These are phyloP conservation scores for Ptychodera flava DNA, from an alignment of 35 echinoderm and acorn worm genomes.

Conservation along the genomic window DNA sequence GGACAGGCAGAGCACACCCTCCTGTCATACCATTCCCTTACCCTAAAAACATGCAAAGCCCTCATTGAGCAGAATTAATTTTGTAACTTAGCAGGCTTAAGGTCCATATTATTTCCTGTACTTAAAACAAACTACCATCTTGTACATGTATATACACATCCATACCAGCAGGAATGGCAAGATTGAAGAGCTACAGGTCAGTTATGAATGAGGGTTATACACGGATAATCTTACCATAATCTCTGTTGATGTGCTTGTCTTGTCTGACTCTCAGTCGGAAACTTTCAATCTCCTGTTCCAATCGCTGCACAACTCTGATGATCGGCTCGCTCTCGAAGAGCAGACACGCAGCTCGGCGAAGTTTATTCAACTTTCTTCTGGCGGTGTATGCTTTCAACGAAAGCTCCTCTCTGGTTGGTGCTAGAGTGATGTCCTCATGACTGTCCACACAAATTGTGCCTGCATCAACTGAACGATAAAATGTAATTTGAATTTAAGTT, in stretches of 20 bases:
- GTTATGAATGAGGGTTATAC: no score
- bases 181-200: no score
- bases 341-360: conserved; percentile 62
- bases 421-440: conserved; percentile 26
- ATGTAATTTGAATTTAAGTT: background rate
- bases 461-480: conserved; percentile 62
- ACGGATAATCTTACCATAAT: conserved; percentile 92
- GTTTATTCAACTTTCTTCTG: conserved; percentile 52
- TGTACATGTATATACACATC: no score
- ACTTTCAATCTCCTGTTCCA: conserved; percentile 83
- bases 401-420: conserved; percentile 82
- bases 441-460: conserved; percentile 39
- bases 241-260: conserved; percentile 81
- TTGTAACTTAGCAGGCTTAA: no score
- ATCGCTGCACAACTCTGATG: conserved; percentile 69
- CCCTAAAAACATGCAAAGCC: no score
- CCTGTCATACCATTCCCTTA: no score
- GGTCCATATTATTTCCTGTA: no score
- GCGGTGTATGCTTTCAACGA: conserved; percentile 92
- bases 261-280: conserved; percentile 39
- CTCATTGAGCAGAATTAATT: no score
- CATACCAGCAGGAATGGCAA: no score
- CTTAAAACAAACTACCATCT: no score
- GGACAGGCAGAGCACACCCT: no score
- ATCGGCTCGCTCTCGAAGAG: conserved; percentile 95